Conservation (phyloP, 2,888 invertebrate species). For the Acanthoscelides obtectus region DNA sequence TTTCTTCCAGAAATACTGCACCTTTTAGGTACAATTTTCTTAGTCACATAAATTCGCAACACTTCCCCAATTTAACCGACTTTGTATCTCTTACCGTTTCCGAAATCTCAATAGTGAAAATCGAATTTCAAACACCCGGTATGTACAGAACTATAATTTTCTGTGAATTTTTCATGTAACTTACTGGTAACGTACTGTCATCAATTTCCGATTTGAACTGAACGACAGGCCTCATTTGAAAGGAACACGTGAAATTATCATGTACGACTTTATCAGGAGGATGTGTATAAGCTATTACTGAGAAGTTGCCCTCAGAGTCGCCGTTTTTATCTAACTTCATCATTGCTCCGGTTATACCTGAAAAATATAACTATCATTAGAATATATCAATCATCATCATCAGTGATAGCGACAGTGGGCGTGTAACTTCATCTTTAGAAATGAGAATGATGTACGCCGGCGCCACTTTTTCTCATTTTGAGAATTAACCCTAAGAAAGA, state of each 20-base stretch:
- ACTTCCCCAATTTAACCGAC: too few species aligned
- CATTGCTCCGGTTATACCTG: conserved; percentile 91
- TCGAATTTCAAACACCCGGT: neutral
- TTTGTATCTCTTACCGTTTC: too few species aligned
- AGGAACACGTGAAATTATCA: conserved; percentile 63
- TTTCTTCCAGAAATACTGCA: neutral
- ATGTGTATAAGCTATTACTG: conserved; percentile 76
- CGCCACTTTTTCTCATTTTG: too few species aligned
- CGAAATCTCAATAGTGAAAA: too few species aligned
- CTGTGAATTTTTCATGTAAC: conserved; percentile 38
- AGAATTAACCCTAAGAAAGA: too few species aligned
- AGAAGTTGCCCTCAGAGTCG: conserved; percentile 96
- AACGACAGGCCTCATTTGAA: conserved; percentile 80
- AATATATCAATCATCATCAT: too few species aligned
- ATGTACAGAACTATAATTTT: neutral
- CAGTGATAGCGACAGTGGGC: too few species aligned
- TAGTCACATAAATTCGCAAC: too few species aligned
- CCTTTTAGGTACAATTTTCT: too few species aligned
- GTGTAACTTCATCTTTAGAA: neutral
- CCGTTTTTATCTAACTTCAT: conserved; percentile 89
- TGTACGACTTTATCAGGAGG: conserved; percentile 43
- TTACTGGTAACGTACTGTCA: conserved; percentile 67
- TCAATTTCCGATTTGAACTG: conserved; percentile 62
- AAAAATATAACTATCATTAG: too few species aligned
- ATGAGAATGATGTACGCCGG: too few species aligned